A percentile compares a stretch with the other conserved stretches of the same genome.
phyloP scores from a whole-genome alignment of 2,113 vertebrate species.

The Shinisaurus crocodilurus region DNA sequence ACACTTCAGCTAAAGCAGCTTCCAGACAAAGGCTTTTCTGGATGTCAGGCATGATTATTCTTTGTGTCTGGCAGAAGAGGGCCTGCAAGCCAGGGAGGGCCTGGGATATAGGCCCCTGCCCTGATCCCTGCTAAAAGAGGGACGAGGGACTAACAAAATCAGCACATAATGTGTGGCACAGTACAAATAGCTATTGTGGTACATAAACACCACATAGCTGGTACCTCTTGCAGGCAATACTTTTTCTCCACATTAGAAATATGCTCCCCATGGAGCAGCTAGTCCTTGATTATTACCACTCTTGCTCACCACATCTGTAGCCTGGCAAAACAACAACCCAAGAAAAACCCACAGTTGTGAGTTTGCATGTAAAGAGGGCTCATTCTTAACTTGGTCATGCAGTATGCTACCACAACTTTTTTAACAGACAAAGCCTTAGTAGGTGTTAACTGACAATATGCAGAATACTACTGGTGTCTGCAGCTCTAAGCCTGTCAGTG shows the following conservation, averaged over 20 bases:
- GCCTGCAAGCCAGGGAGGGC: neutral
- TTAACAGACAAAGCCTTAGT: neutral
- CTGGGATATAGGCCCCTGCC: neutral
- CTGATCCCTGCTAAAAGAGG: neutral
- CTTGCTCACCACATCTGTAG: no score
- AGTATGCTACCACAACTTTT: neutral
- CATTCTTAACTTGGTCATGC: neutral
- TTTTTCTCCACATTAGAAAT: neutral
- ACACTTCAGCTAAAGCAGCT: slow-evolving; percentile 12
- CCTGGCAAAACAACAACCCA: no score
- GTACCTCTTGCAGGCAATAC: neutral
- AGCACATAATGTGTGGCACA: neutral
- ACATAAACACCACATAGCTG: neutral
- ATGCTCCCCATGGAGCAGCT: neutral
- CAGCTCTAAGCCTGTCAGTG: neutral
- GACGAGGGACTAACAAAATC: neutral
- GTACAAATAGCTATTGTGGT: neutral
- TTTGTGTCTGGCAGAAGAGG: neutral
- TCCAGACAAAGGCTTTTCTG: slow-evolving; percentile 3
- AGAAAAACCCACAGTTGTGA: no score
- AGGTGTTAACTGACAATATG: neutral
- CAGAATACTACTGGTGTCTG: neutral
- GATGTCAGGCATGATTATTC: neutral
- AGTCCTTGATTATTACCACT: no score
- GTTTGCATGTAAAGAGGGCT: no score